These are phyloP conservation scores for Gephyroberyx darwinii DNA, from an alignment of 2,797 vertebrate genomes.

Conservation along the genomic window DNA sequence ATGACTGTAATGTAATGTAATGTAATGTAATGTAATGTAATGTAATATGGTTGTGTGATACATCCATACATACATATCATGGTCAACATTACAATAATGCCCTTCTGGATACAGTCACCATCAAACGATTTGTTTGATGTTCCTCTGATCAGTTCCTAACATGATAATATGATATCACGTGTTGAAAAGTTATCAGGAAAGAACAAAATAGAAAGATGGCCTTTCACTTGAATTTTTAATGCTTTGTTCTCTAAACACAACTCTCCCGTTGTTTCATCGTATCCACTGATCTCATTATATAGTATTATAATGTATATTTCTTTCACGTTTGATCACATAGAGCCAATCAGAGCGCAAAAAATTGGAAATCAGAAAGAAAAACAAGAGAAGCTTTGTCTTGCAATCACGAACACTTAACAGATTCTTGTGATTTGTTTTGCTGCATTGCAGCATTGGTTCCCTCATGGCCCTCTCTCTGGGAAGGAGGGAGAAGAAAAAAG, in stretches of 20 bases:
- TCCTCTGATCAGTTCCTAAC: too few species aligned
- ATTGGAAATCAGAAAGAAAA: conserved; percentile 36
- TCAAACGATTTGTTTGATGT: not conserved
- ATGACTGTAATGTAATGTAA: too few species aligned
- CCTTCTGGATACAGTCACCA: too few species aligned
- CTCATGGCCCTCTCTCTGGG: conserved; percentile 57
- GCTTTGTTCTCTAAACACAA: not conserved
- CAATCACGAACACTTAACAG: conserved; percentile 66
- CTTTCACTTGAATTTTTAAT: not conserved
- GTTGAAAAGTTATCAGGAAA: not conserved
- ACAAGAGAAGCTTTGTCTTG: conserved; percentile 26
- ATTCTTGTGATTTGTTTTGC: conserved; percentile 79
- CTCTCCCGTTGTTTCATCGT: conserved; percentile 3
- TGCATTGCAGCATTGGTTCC: conserved; percentile 83
- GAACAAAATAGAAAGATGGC: too few species aligned
- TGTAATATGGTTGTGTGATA: not conserved
- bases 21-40: too few species aligned
- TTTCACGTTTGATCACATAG: conserved; percentile 16
- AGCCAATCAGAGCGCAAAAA: not conserved
- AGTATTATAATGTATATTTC: not conserved
- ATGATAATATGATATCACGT: not conserved
- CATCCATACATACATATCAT: not conserved
- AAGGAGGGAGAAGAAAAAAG: conserved; percentile 49
- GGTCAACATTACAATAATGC: too few species aligned
- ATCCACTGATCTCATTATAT: conserved; percentile 7